Percentiles rank a stretch among this genome's conserved stretches.
Evolutionary conservation across 2,113 vertebrate species (phyloP).

Genomic region (Oreochromis spilurus): DNA sequence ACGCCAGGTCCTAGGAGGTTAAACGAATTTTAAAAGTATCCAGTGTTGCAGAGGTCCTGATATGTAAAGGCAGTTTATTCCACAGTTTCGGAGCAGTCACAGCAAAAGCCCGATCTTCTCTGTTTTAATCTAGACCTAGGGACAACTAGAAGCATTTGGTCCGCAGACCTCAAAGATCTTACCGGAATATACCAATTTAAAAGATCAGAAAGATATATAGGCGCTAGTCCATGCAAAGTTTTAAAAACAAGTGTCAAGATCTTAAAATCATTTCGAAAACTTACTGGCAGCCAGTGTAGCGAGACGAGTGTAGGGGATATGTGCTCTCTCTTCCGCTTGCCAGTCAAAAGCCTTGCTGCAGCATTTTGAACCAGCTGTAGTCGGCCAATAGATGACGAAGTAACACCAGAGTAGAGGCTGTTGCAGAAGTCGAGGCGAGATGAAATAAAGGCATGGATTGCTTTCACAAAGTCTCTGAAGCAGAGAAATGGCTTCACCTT

Average conservation of each 20-base stretch:
- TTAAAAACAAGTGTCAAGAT: background rate
- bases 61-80: background rate
- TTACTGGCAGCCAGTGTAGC: background rate
- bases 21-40: background rate
- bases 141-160: no score
- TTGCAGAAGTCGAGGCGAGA: background rate
- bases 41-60: background rate
- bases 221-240: background rate
- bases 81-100: rapidly evolving
- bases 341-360: rapidly evolving
- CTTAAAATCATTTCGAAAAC: rapidly evolving
- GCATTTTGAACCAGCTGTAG: no score
- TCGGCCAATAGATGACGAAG: no score
- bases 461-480: background rate
- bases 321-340: background rate
- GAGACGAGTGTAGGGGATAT: background rate
- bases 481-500: background rate
- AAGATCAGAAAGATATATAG: background rate
- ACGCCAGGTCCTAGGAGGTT: background rate
- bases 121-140: background rate
- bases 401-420: no score
- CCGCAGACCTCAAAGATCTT: no score
- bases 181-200: no score
- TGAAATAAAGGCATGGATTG: background rate
- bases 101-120: rapidly evolving